Base-by-base conservation (phyloP, 2,113 vertebrate genomes). In the Montifringilla adamsi region DNA sequence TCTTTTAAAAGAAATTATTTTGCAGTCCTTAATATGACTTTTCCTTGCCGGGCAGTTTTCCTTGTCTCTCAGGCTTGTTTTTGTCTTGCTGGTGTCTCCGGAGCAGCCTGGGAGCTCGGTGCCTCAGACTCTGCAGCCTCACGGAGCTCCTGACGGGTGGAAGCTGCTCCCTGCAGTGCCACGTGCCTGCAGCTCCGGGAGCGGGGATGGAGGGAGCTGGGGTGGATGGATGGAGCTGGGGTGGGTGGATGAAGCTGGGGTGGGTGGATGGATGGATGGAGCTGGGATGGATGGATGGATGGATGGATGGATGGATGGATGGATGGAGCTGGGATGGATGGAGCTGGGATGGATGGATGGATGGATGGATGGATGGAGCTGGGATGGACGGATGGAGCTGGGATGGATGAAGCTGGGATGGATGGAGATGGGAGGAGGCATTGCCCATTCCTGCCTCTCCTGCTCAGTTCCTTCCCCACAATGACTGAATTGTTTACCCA, bases 121-220 rank as follows among this genome's bases (percentile, higher is more conserved):
- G 68, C 72, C 56, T 90, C 73, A 86, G 68, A 90, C 60, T 76
- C 78, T 0, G 1, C 75, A 91, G 64, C 66, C 67, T 91, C 75
- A 63, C 30, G 2, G 87, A 92, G 64, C 73, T 94, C 75, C 85
- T 93, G 90, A 89, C 86, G 92, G 93, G 85, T 88, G 91, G 94
- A 94, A 88, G 47, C 66, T 85, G 68, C 93, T 93, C 87, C 81
- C 88, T 96, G 87, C 91, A 91, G 44, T 87, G 89, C 86, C 89
- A 84, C 94, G 94, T 91, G 84, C 77, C 93, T 91, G 84, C 72
- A 89, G 37, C 87, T 95, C 75, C 75, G 90, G 55, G 41, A 89
- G 89, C 43, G 88, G 53, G 53, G 11, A 20, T 19, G 52, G 52
- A 31, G 12, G 41, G 41, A 12, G 8, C 43, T 44, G 43, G 44